phyloP scores from a whole-genome alignment of 92 coral and sea anemone genomes.

The Desmophyllum pertusum region DNA sequence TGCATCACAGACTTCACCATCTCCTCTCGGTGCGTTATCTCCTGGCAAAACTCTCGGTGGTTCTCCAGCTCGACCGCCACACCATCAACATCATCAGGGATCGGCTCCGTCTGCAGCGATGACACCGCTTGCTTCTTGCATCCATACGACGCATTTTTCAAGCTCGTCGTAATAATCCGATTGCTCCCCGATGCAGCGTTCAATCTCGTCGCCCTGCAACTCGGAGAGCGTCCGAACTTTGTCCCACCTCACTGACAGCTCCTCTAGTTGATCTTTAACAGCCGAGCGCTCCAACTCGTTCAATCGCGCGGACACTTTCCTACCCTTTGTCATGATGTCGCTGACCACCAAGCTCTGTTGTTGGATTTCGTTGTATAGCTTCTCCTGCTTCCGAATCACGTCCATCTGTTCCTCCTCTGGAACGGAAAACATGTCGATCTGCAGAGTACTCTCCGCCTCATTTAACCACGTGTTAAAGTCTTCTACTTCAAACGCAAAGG shows the following conservation, averaged over 20 bases:
- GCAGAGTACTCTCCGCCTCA: conserved; percentile 70
- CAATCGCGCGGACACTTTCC: conserved; percentile 44
- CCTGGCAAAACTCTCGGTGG: conserved; percentile 69
- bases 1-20: conserved; percentile 67
- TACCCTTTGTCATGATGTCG: conserved; percentile 60
- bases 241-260: conserved; percentile 76
- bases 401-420: conserved; percentile 92
- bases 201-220: conserved; percentile 72
- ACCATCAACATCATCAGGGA: conserved; percentile 49
- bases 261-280: conserved; percentile 57
- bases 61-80: conserved; percentile 62
- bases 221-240: conserved; percentile 74
- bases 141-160: conserved; percentile 90
- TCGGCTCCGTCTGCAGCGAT: conserved; percentile 62
- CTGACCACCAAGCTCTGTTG: conserved; percentile 66
- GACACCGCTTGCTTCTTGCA: conserved; percentile 82
- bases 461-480: conserved; percentile 78
- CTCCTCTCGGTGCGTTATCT: conserved; percentile 55
- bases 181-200: conserved; percentile 91
- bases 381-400: conserved; percentile 81
- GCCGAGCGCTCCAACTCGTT: conserved; percentile 57
- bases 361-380: conserved; percentile 74
- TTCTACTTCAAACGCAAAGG: conserved; percentile 56
- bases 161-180: conserved; percentile 85
- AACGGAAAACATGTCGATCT: conserved; percentile 84